Evolutionary conservation across 2,113 vertebrate species (phyloP).

Genomic region (Sinocyclocheilus anophthalmus): DNA sequence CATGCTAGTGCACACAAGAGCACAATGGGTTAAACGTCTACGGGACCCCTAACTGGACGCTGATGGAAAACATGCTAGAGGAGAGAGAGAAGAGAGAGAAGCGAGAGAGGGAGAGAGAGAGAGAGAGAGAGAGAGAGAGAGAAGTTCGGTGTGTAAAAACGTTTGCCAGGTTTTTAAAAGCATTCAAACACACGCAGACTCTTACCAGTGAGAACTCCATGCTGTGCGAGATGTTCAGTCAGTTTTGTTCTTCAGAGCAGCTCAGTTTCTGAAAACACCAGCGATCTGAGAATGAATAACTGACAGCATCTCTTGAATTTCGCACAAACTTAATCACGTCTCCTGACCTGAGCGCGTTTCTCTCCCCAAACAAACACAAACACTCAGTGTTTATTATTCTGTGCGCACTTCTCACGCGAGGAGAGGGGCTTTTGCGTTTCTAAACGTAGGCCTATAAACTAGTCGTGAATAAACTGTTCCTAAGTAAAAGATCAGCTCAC

Average conservation of each 20-base stretch:
- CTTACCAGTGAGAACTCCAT: conserved; percentile 75
- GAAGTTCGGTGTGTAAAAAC: too few relatives aligned
- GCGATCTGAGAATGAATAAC: background rate
- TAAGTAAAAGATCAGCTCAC: background rate
- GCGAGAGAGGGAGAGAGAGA: too few relatives aligned
- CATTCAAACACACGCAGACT: background rate
- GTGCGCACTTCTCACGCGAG: background rate
- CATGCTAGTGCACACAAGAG: background rate
- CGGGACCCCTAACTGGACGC: too few relatives aligned
- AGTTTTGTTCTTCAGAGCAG: background rate
- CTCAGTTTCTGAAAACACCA: conserved; percentile 6
- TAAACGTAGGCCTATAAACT: too few relatives aligned
- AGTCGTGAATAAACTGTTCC: background rate
- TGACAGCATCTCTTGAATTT: background rate
- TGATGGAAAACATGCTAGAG: too few relatives aligned
- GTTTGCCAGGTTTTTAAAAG: too few relatives aligned
- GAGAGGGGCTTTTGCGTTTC: background rate
- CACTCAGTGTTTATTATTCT: background rate
- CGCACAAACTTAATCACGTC: background rate
- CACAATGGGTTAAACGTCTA: too few relatives aligned
- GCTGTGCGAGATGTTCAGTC: background rate
- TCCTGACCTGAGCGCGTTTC: background rate
- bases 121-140: too few relatives aligned
- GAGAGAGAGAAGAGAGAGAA: too few relatives aligned
- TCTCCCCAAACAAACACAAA: background rate